A percentile compares a stretch with the other conserved stretches of the same genome.
Evolutionary conservation across 2,113 vertebrate genomes (phyloP).

Genomic region (Triplophysa tibetana): DNA sequence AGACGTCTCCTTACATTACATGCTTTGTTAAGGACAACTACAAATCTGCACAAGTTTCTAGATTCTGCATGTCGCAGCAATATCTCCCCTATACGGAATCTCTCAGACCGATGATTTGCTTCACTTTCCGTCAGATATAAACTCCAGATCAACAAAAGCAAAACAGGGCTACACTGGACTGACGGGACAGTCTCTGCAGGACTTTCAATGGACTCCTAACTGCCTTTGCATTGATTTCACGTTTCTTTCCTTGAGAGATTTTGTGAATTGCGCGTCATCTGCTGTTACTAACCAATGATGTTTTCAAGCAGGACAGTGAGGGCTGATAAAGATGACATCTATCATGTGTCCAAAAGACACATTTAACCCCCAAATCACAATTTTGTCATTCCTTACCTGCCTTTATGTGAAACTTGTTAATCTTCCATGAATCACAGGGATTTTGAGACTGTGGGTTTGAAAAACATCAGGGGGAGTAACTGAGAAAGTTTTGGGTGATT

Average conservation of each 20-base stretch:
- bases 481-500: no score
- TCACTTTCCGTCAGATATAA: conserved; percentile 8
- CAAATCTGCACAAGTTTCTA: conserved; percentile 1
- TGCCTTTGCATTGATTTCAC: conserved; percentile 42
- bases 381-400: no score
- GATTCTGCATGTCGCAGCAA: conserved; percentile 21
- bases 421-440: no score
- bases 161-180: conserved; percentile 55
- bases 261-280: not conserved
- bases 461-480: no score
- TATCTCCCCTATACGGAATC: not conserved
- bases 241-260: not conserved
- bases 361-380: not conserved
- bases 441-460: not conserved
- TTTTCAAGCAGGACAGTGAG: not conserved
- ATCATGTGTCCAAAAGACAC: no score
- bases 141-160: conserved; percentile 28
- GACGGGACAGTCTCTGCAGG: not conserved
- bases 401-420: no score
- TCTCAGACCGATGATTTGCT: conserved; percentile 11
- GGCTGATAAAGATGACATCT: not conserved
- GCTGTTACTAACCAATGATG: conserved; percentile 1
- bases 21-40: conserved; percentile 3
- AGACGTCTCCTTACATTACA: not conserved
- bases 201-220: conserved; percentile 28